phyloP scores from a whole-genome alignment of 1,140 invertebrate species.

The Drosophila kanapiae region DNA sequence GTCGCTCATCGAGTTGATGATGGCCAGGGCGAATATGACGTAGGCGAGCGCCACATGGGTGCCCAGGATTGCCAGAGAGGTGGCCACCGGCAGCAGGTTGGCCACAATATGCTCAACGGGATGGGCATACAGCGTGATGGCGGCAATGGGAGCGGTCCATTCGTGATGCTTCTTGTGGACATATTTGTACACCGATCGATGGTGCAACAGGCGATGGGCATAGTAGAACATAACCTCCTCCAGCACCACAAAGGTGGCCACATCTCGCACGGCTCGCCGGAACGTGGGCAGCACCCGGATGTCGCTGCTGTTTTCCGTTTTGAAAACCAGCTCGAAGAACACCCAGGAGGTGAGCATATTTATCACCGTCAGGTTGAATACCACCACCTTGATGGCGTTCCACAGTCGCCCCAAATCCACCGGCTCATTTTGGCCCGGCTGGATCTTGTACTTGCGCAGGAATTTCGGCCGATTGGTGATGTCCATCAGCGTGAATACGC shows the following conservation, averaged over 20 bases:
- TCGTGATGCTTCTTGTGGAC: constrained; percentile 95
- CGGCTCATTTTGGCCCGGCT: constrained; percentile 91
- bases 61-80: constrained; percentile 91
- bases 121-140: constrained; percentile 94
- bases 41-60: constrained; percentile 92
- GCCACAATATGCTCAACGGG: constrained; percentile 94
- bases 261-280: constrained; percentile 90
- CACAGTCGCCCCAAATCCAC: constrained; percentile 86
- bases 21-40: constrained; percentile 92
- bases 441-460: constrained; percentile 92
- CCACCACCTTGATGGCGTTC: constrained; percentile 88
- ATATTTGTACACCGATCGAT: constrained; percentile 90
- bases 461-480: constrained; percentile 89
- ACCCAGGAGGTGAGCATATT: constrained; percentile 88
- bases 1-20: constrained; percentile 92
- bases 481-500: constrained; percentile 90
- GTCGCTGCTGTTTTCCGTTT: constrained; percentile 51
- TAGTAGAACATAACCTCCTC: constrained; percentile 95
- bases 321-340: constrained; percentile 88
- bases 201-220: constrained; percentile 93
- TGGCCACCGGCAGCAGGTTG: constrained; percentile 92
- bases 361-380: constrained; percentile 92
- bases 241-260: constrained; percentile 90
- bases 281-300: constrained; percentile 91
- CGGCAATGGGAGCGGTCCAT: constrained; percentile 92